A percentile compares a stretch with the other conserved stretches of the same genome.
Conservation (phyloP, 2,888 invertebrate species). For the Entomobrya proxima region DNA sequence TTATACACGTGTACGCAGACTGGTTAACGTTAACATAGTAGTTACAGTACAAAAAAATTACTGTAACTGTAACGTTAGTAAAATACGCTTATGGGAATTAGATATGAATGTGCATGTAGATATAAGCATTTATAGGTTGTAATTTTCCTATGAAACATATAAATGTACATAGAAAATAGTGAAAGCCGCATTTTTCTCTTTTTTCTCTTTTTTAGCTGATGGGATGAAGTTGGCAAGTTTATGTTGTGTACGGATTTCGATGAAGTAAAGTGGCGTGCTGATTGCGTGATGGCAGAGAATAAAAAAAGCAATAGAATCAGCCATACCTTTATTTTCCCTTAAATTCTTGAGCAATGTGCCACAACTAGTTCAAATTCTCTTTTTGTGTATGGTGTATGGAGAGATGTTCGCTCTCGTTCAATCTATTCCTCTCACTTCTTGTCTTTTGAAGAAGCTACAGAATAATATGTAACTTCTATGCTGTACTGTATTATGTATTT, state of each 20-base stretch:
- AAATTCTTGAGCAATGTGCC: slow-evolving; percentile 27
- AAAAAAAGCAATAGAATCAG: slow-evolving; percentile 57
- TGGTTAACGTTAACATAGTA: too few relatives aligned
- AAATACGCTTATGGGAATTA: too few relatives aligned
- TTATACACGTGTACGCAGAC: too few relatives aligned
- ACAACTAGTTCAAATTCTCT: background rate
- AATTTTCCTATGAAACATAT: too few relatives aligned
- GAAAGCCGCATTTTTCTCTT: slow-evolving; percentile 7
- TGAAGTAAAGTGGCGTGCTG: slow-evolving; percentile 61
- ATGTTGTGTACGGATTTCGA: slow-evolving; percentile 46
- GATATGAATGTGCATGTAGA: too few relatives aligned
- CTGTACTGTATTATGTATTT: background rate
- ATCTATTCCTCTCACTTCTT: slow-evolving; percentile 12
- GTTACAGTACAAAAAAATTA: too few relatives aligned
- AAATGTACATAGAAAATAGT: background rate
- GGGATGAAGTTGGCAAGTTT: slow-evolving; percentile 42
- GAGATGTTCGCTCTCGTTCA: background rate
- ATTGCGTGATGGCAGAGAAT: slow-evolving; percentile 49
- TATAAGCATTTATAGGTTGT: too few relatives aligned
- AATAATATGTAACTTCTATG: background rate
- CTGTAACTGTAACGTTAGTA: too few relatives aligned
- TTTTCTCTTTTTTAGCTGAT: slow-evolving; percentile 19
- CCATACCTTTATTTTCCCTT: background rate
- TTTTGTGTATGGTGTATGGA: too few relatives aligned
- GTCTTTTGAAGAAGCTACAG: background rate